These are phyloP conservation scores for Notodonta dromedarius DNA, from an alignment of 2,888 invertebrate genomes.

Conservation along the genomic window DNA sequence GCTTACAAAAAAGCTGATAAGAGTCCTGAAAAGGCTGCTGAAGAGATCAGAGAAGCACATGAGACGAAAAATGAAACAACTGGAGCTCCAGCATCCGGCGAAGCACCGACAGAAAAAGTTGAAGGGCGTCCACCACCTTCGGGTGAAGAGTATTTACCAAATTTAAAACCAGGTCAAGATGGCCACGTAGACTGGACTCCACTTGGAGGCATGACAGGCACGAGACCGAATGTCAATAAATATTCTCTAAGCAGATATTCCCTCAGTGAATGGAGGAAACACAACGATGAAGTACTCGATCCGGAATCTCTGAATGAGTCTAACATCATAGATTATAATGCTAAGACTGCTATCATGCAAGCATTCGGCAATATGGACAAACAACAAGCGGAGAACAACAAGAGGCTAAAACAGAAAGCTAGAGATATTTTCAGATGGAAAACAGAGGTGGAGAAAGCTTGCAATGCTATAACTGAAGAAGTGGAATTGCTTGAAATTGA, in stretches of 20 bases:
- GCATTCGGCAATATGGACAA: slow-evolving; percentile 87
- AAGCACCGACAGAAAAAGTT: slow-evolving; percentile 20
- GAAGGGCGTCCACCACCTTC: slow-evolving; percentile 33
- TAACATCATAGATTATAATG: slow-evolving; percentile 85
- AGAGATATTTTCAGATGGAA: slow-evolving; percentile 90
- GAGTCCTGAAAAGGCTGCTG: slow-evolving; percentile 44
- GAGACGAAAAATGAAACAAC: slow-evolving; percentile 21
- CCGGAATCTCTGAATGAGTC: slow-evolving; percentile 79
- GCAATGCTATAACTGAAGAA: slow-evolving; percentile 88
- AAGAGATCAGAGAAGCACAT: slow-evolving; percentile 43
- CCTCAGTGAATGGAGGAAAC: slow-evolving; percentile 88
- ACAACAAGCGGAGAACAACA: slow-evolving; percentile 87
- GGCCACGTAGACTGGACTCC: slow-evolving; percentile 91
- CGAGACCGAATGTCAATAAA: slow-evolving; percentile 89
- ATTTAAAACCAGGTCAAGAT: slow-evolving; percentile 86
- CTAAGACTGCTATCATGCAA: slow-evolving; percentile 86
- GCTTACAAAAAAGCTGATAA: slow-evolving; percentile 67
- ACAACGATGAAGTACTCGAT: slow-evolving; percentile 82
- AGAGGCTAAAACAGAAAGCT: slow-evolving; percentile 86
- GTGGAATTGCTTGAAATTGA: slow-evolving; percentile 88
- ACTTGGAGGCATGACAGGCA: slow-evolving; percentile 87
- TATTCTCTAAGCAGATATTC: slow-evolving; percentile 90
- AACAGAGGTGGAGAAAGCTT: slow-evolving; percentile 88
- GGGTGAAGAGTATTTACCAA: slow-evolving; percentile 57
- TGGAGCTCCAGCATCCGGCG: slow-evolving; percentile 9